Percentiles rank a stretch among this genome's conserved stretches.
Evolutionary conservation across 2,113 vertebrate species (phyloP).

Genomic region (Laticauda laticaudata): DNA sequence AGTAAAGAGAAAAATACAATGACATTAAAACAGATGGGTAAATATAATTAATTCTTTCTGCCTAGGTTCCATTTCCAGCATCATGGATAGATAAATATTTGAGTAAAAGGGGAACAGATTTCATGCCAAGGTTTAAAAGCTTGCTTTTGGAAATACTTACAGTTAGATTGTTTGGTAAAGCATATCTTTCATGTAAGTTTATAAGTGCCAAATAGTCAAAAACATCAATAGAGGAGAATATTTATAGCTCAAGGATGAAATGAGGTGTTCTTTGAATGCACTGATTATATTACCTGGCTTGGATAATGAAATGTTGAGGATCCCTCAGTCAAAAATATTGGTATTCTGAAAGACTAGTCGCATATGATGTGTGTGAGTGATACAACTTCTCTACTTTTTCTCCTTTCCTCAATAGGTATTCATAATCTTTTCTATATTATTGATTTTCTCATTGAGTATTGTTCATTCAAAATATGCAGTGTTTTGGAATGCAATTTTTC

Average conservation of each 20-base stretch:
- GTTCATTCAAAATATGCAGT: not conserved
- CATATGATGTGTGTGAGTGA: not conserved
- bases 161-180: not conserved
- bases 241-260: not conserved
- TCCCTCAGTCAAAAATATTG: not conserved
- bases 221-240: not conserved
- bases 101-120: not conserved
- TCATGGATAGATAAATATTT: not conserved
- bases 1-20: no score
- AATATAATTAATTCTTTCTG: not conserved
- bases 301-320: not conserved
- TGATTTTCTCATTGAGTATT: not conserved
- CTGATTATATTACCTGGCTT: not conserved
- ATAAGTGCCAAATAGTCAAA: not conserved
- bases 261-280: not conserved
- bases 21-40: not conserved
- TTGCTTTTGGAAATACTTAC: not conserved
- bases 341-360: not conserved
- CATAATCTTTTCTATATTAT: not conserved
- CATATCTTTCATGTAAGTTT: not conserved
- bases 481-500: not conserved
- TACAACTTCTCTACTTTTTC: not conserved
- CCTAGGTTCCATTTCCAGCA: not conserved
- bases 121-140: not conserved
- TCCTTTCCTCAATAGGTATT: not conserved